Base-by-base conservation (phyloP, 1,140 invertebrate species). In the Rhopalosiphum padi region DNA sequence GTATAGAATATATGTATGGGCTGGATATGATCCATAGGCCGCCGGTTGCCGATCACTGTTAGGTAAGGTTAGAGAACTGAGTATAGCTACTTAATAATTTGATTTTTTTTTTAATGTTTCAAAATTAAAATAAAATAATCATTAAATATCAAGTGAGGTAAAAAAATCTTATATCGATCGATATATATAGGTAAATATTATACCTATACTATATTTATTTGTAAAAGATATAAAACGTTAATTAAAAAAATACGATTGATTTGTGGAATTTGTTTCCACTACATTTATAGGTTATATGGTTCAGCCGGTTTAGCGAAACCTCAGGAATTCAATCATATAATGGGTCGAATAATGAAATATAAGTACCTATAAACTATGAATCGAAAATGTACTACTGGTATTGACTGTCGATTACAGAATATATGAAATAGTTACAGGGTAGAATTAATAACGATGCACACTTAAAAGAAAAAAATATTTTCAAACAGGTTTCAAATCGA, bases 361-460 rank as follows among this genome's bases (percentile, higher is more conserved):
- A n/a, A 37, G 43, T 46, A 46, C 25, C 8, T 85, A 25, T 85
- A 25, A 41, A 85, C 35, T 43, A 85, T 43, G 37, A 85, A 43
- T 43, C 9, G 23, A 85, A 85, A 41, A 48, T 48, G 43, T 15
- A 46, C 86, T 86, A 86, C 30, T 53, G 48, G 25, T 53, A 51
- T 89, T 48, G 51, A 55, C 30, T 89, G 46, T 51, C 37, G 48
- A 89, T 89, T 37, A 41, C 23, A 41, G 35, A 55, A 89, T 25
- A 22, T 41, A 37, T 35, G 53, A 89, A 37, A 89, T 22, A 37
- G n/a, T 55, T 37, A 89, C 88, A 37, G 88, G 88, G 51, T 55
- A 22, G 48, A 89, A 89, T 55, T 89, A 55, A 89, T 89, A 55
- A 89, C 37, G 51, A 55, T 89, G 53, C n/a, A 89, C 51, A 89